A percentile compares a stretch with the other conserved stretches of the same genome.
phyloP scores from a whole-genome alignment of 2,888 invertebrate genomes.

The Drosophila paracracens region DNA sequence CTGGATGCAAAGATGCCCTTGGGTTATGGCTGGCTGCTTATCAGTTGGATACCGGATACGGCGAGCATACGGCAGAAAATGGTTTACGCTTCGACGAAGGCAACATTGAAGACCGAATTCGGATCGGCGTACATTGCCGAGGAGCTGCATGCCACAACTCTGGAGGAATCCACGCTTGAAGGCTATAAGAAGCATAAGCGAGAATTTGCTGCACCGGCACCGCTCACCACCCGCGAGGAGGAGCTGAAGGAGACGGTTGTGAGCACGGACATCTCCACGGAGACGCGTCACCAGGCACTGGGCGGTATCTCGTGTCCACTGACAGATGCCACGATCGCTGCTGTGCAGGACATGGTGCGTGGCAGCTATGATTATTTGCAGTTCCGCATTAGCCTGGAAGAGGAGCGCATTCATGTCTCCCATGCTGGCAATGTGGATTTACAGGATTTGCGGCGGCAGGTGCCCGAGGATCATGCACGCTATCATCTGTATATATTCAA shows the following conservation, averaged over 20 bases:
- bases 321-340: slow-evolving; percentile 91
- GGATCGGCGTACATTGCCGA: slow-evolving; percentile 97
- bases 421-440: slow-evolving; percentile 89
- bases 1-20: slow-evolving; percentile 91
- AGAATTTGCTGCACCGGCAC: slow-evolving; percentile 93
- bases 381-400: slow-evolving; percentile 83
- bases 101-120: slow-evolving; percentile 98
- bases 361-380: slow-evolving; percentile 95
- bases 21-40: slow-evolving; percentile 96
- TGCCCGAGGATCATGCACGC: slow-evolving; percentile 91
- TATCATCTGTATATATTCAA: slow-evolving; percentile 95
- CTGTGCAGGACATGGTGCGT: slow-evolving; percentile 90
- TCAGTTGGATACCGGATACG: slow-evolving; percentile 97
- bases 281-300: slow-evolving; percentile 94
- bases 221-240: slow-evolving; percentile 94
- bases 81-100: slow-evolving; percentile 98
- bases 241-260: slow-evolving; percentile 92
- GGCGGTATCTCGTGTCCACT: slow-evolving; percentile 96
- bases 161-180: slow-evolving; percentile 92
- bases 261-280: slow-evolving; percentile 91
- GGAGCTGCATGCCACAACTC: slow-evolving; percentile 95
- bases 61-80: slow-evolving; percentile 95
- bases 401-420: slow-evolving; percentile 94
- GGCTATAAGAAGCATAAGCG: slow-evolving; percentile 93
- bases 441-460: slow-evolving; percentile 89